Evolutionary conservation across 2,797 vertebrate species (phyloP).

Genomic region (Dallia pectoralis): DNA sequence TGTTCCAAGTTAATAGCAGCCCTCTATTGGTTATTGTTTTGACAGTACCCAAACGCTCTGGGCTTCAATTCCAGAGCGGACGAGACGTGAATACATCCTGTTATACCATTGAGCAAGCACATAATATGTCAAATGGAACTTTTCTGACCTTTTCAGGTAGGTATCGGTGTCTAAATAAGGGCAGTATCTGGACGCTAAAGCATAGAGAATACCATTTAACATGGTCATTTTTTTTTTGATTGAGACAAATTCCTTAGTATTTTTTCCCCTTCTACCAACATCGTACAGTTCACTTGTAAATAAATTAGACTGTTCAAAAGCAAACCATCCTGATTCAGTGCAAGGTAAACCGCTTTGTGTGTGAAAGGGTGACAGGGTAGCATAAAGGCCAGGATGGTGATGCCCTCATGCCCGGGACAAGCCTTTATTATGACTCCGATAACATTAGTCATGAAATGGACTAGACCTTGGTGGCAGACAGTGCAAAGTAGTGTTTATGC

Average conservation of each 20-base stretch:
- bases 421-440: not conserved
- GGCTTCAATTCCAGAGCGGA: too few relatives aligned
- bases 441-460: too few relatives aligned
- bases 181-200: not conserved
- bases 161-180: not conserved
- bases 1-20: not conserved
- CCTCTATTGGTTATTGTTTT: too few relatives aligned
- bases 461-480: too few relatives aligned
- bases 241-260: not conserved
- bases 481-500: not conserved
- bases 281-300: not conserved
- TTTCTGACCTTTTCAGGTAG: not conserved
- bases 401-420: not conserved
- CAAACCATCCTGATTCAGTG: not conserved
- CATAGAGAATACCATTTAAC: not conserved
- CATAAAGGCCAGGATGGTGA: not conserved
- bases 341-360: not conserved
- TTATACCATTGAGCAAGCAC: too few relatives aligned
- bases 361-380: not conserved
- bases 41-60: too few relatives aligned
- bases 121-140: too few relatives aligned
- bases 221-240: not conserved
- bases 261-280: not conserved
- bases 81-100: too few relatives aligned
- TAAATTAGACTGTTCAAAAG: not conserved